Conservation (phyloP, 2,888 invertebrate species). For the Eupelmus urozonus region DNA sequence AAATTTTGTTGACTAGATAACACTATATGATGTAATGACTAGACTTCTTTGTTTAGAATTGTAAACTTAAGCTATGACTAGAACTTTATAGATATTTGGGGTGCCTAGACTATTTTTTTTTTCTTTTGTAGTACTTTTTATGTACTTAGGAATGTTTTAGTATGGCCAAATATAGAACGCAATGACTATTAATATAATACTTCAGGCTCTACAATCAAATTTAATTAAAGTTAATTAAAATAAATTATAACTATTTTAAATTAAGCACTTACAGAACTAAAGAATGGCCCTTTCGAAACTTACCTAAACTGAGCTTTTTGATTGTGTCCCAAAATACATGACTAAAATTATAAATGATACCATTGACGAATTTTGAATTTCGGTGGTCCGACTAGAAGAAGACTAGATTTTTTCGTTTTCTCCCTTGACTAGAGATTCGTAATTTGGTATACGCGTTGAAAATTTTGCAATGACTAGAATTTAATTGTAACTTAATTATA, state of each 20-base stretch:
- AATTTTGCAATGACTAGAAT: constrained; percentile 42
- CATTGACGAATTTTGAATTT: constrained; percentile 1
- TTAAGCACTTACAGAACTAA: constrained; percentile 3
- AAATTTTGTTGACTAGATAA: constrained; percentile 53
- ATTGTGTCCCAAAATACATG: constrained; percentile 41
- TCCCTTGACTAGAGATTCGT: constrained; percentile 53
- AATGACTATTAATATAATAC: constrained; percentile 6
- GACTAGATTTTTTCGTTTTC: constrained; percentile 57
- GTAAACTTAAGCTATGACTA: constrained; percentile 45
- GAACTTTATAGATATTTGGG: constrained; percentile 21
- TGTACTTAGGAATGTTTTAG: constrained; percentile 38
- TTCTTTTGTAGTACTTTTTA: not conserved
- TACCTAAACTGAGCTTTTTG: constrained; percentile 39
- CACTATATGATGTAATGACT: constrained; percentile 55
- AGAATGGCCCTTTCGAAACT: constrained; percentile 24
- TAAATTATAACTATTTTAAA: constrained; percentile 25
- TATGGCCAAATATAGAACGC: constrained; percentile 38
- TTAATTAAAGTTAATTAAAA: constrained; percentile 27
- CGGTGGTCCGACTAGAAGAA: constrained; percentile 51
- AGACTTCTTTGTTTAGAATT: constrained; percentile 48
- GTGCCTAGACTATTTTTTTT: constrained; percentile 10
- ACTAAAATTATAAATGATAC: constrained; percentile 45
- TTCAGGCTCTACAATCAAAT: not conserved
- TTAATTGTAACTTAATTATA: constrained; percentile 27
- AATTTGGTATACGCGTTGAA: constrained; percentile 28